Evolutionary conservation across 2,888 invertebrate species (phyloP).

Genomic region (Xanthorhoe designata): DNA sequence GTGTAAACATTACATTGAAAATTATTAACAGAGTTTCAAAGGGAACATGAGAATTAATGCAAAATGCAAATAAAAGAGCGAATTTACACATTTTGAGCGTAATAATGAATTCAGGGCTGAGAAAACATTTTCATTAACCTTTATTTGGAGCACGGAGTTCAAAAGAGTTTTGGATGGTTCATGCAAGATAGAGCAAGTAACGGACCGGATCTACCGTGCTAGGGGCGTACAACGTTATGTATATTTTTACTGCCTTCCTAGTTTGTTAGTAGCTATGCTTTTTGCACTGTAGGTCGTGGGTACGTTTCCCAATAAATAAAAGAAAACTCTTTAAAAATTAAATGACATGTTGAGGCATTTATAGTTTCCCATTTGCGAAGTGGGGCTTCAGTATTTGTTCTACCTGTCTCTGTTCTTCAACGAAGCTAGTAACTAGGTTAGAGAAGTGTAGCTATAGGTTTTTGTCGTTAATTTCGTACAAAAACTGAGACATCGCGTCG

Average conservation of each 20-base stretch:
- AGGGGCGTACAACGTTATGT: neutral
- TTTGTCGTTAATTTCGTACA: too few relatives aligned
- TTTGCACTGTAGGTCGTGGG: too few relatives aligned
- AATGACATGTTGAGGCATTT: too few relatives aligned
- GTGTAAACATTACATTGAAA: conserved; percentile 8
- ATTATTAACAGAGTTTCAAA: conserved; percentile 14
- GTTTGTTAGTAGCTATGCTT: too few relatives aligned
- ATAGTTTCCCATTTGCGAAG: too few relatives aligned
- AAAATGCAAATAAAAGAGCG: conserved; percentile 23
- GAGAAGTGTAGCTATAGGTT: too few relatives aligned
- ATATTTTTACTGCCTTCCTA: neutral
- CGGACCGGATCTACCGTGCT: neutral
- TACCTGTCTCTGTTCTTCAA: too few relatives aligned
- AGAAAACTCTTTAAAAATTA: too few relatives aligned
- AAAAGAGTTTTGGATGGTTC: conserved; percentile 22
- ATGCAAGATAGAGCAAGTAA: neutral
- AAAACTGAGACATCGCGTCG: too few relatives aligned
- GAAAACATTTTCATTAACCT: conserved; percentile 36
- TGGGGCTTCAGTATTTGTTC: too few relatives aligned
- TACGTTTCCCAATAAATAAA: too few relatives aligned
- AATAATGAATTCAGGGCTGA: conserved; percentile 27
- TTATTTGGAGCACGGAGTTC: conserved; percentile 34
- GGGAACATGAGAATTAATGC: conserved; percentile 17
- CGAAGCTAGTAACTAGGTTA: too few relatives aligned
- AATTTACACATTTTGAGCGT: conserved; percentile 20